Conservation (phyloP, 2,888 invertebrate genomes). For the Cyclophora albipunctata region DNA sequence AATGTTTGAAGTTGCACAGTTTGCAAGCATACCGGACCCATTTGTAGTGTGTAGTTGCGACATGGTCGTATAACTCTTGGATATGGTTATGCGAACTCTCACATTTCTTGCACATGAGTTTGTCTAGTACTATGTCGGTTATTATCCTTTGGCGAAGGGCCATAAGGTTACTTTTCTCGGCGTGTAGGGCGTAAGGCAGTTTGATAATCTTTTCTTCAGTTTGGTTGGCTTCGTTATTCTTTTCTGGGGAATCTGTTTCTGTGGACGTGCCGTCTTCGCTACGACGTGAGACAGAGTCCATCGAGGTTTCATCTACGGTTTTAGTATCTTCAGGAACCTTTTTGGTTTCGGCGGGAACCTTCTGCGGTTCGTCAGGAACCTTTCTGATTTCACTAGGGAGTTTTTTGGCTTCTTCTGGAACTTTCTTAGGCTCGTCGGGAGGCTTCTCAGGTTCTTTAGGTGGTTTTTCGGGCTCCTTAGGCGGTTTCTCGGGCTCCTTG, state of each 20-base stretch:
- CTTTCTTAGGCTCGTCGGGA: conserved; percentile 14
- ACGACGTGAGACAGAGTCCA: conserved; percentile 14
- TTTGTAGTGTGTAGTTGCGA: conserved; percentile 77
- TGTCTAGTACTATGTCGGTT: conserved; percentile 53
- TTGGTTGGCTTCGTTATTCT: conserved; percentile 9
- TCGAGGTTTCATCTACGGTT: conserved; percentile 22
- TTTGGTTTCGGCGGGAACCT: conserved; percentile 13
- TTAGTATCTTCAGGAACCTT: conserved; percentile 11
- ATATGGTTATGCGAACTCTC: conserved; percentile 60
- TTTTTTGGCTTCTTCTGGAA: conserved; percentile 13
- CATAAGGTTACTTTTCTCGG: conserved; percentile 55
- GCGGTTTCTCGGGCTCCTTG: conserved; percentile 3
- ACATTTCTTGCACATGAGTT: conserved; percentile 71
- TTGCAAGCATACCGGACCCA: conserved; percentile 86
- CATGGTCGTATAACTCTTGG: conserved; percentile 75
- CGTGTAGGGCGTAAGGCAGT: conserved; percentile 50
- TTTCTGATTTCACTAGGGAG: conserved; percentile 1
- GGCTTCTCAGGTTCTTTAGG: not conserved
- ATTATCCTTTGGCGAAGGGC: conserved; percentile 51
- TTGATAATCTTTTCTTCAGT: conserved; percentile 17
- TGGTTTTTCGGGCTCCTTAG: conserved; percentile 17
- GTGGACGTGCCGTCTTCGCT: conserved; percentile 31
- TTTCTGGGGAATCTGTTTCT: conserved; percentile 32
- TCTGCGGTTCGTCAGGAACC: conserved; percentile 11
- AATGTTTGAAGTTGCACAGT: conserved; percentile 81